Conservation (phyloP, 1,140 invertebrate species). For the Tetramorium simillimum region DNA sequence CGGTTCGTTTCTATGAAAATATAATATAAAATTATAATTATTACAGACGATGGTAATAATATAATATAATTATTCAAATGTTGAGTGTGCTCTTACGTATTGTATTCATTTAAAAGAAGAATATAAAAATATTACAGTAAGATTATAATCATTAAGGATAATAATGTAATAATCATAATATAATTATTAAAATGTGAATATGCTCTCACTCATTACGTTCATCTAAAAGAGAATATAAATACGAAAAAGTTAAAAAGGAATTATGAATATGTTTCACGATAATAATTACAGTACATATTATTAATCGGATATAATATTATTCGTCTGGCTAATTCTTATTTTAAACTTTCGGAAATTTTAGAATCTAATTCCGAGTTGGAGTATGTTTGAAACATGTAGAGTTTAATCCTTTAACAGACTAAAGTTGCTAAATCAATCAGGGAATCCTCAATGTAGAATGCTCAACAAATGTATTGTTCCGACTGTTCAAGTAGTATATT, state of each 20-base stretch:
- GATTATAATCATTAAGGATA: neutral
- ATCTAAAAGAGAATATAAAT: neutral
- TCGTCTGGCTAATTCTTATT: neutral
- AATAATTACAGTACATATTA: neutral
- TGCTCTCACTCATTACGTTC: neutral
- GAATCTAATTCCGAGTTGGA: neutral
- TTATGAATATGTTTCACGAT: neutral
- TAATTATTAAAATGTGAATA: neutral
- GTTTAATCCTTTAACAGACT: neutral
- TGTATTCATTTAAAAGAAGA: neutral
- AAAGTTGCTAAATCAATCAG: constrained; percentile 1
- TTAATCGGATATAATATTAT: neutral
- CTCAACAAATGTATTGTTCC: neutral
- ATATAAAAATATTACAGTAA: neutral
- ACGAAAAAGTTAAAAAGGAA: neutral
- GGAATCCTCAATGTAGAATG: neutral
- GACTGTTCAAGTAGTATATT: neutral
- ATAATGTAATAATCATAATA: neutral
- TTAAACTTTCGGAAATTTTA: neutral
- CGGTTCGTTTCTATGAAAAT: neutral
- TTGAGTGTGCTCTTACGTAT: neutral
- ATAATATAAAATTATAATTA: neutral
- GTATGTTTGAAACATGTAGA: neutral
- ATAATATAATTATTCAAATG: neutral
- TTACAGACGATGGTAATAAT: neutral